phyloP scores from a whole-genome alignment of 92 coral and sea anemone species.

The Epizoanthus stellaris region DNA sequence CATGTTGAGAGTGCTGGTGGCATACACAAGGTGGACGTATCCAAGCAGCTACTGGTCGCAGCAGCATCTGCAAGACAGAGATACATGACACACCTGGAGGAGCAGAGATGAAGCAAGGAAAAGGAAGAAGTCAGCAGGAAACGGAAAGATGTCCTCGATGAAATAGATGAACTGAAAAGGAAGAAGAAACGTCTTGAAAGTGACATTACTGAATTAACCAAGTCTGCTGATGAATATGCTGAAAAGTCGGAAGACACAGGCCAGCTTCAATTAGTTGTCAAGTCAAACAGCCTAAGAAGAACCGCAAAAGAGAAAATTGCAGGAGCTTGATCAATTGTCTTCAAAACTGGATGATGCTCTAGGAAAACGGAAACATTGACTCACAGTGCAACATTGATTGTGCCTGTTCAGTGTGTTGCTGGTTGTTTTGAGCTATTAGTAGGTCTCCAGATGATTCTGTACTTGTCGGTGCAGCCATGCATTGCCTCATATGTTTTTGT shows the following conservation, averaged over 20 bases:
- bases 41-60: constrained; percentile 35
- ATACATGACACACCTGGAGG: constrained; percentile 43
- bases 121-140: constrained; percentile 17
- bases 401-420: neutral
- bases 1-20: constrained; percentile 37
- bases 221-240: constrained; percentile 33
- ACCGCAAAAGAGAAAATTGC: constrained; percentile 24
- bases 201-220: constrained; percentile 34
- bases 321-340: constrained; percentile 32
- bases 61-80: constrained; percentile 39
- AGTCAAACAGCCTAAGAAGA: constrained; percentile 20
- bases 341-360: constrained; percentile 25
- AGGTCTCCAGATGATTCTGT: neutral
- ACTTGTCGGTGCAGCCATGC: neutral
- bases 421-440: neutral
- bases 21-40: constrained; percentile 32
- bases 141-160: constrained; percentile 17
- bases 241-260: constrained; percentile 36
- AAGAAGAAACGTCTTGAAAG: constrained; percentile 26
- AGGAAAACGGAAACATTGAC: neutral
- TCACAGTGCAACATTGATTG: neutral
- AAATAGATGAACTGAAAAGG: constrained; percentile 37
- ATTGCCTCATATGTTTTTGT: neutral
- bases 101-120: constrained; percentile 18
- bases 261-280: constrained; percentile 16